phyloP scores from a whole-genome alignment of 2,888 invertebrate species.

The Dasypolia templi region DNA sequence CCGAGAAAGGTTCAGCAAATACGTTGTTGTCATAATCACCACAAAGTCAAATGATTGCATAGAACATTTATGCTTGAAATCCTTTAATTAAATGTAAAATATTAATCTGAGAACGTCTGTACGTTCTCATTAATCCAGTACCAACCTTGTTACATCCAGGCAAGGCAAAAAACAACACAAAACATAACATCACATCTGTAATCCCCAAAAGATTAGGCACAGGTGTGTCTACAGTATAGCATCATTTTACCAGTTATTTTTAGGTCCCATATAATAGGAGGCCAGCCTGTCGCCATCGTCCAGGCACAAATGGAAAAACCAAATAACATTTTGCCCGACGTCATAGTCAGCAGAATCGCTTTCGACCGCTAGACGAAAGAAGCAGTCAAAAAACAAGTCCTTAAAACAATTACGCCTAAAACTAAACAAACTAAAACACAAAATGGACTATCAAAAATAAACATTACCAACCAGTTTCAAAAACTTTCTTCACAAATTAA shows the following conservation, averaged over 20 bases:
- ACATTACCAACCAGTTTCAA: slow-evolving; percentile 1
- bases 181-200: neutral
- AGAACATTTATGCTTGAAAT: neutral
- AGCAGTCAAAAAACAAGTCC: neutral
- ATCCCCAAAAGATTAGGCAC: neutral
- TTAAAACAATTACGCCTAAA: neutral
- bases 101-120: too few relatives aligned
- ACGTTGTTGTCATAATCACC: neutral
- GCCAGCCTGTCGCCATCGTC: neutral
- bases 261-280: neutral
- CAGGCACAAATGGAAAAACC: neutral
- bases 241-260: neutral
- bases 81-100: neutral
- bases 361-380: neutral
- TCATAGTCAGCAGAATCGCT: neutral
- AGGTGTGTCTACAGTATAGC: neutral
- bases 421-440: neutral
- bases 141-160: neutral
- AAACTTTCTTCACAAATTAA: slow-evolving; percentile 16
- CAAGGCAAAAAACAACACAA: neutral
- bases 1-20: too few relatives aligned
- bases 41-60: neutral
- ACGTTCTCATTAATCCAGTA: too few relatives aligned
- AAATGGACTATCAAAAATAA: slow-evolving; percentile 1
- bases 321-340: neutral